Evolutionary conservation across 2,888 invertebrate species (phyloP), one percentile per base, ranked within the genome.

Genomic region (Acleris sparsana): DNA sequence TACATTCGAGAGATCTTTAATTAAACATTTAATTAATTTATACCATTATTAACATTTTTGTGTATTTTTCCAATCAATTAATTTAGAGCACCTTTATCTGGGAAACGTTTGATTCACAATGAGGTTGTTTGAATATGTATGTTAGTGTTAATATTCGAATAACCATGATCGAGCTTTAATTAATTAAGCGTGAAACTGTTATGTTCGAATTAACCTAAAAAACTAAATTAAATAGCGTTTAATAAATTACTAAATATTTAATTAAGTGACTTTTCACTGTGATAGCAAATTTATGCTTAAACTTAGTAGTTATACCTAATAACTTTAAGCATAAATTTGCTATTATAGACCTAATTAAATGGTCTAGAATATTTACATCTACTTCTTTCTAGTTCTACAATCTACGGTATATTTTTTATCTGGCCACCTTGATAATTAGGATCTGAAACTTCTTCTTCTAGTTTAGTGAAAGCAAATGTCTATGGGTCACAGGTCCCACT

Each of bases 121-220:
- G 22, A 53, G 25, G 16, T 49, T 33, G 16, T 49, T 25, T 49
- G 65, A 61, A 65, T 65, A 56, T 60, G 60, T 60, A 65, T 51
- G 11, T 17, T 17, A 29, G 65, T 61, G 60, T 60, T 61, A 60
- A 61, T 56, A 25, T 51, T 29, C 64, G 48, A 49, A 33, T 33
- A 64, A 55, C 13, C 60, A 65, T 60, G 60, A 65, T 56, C 65
- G 55, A 25, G 3, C 5, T 60, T 53, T 56, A 43, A 60, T 51
- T 5, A 33, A 51, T 56, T 25, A 46, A 56, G 65, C 65, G 65
- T 65, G 60, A 65, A 65, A 43, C 33, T 49, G 49, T 60, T 60
- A 65, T 65, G 9, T 60, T 20, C 55, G 44, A 60, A 65, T 65
- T 65, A 52, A 61, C 65, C 60, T 60, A 55, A 44, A 60, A 60